phyloP scores from a whole-genome alignment of 2,888 invertebrate genomes.

The Noctua fimbriata region DNA sequence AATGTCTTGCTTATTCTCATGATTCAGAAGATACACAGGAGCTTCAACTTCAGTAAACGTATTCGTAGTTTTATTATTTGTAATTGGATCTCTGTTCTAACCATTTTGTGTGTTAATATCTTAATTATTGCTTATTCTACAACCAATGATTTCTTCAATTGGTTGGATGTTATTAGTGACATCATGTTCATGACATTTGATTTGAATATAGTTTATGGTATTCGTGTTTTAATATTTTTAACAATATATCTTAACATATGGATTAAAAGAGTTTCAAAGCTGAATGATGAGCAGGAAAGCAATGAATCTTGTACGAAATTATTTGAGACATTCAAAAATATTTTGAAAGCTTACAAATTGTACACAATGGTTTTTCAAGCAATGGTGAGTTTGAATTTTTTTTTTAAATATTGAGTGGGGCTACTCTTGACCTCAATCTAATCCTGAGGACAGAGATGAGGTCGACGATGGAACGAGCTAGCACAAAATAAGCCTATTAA shows the following conservation, averaged over 20 bases:
- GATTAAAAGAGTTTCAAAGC: neutral
- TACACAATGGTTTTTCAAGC: neutral
- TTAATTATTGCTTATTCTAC: neutral
- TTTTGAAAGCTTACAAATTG: neutral
- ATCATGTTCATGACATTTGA: neutral
- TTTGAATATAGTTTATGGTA: conserved; percentile 6
- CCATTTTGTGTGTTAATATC: neutral
- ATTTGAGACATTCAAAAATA: neutral
- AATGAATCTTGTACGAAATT: neutral
- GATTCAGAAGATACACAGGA: neutral
- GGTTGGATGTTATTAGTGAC: neutral
- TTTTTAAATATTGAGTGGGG: no score
- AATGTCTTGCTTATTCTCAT: neutral
- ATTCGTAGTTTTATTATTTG: neutral
- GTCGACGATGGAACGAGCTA: no score
- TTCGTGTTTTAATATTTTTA: conserved; percentile 2
- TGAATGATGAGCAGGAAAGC: neutral
- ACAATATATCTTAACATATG: neutral
- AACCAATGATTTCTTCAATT: no score
- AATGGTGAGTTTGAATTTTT: neutral
- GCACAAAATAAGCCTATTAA: no score
- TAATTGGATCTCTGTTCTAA: conserved; percentile 4
- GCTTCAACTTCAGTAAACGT: neutral
- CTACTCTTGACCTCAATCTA: no score
- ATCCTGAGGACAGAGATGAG: no score